Conservation (phyloP, 2,797 vertebrate species). For the Cirrhinus mrigala region DNA sequence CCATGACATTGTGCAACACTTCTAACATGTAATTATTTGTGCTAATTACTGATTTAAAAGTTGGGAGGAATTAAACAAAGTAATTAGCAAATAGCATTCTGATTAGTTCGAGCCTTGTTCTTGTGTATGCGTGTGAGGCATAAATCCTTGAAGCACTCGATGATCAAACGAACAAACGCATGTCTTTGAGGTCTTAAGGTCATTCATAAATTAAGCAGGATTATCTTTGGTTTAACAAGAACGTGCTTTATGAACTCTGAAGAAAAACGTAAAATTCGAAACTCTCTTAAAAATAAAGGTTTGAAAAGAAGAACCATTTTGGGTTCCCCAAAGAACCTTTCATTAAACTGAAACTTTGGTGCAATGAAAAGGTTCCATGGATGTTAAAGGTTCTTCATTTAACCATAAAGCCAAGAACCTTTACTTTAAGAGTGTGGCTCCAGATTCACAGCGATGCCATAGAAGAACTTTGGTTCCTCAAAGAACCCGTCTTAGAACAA, state of each 20-base stretch:
- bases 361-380: no score
- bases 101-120: constrained; percentile 44
- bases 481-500: no score
- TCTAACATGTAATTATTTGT: constrained; percentile 64
- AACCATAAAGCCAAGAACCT: no score
- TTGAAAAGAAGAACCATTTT: neutral
- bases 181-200: constrained; percentile 21
- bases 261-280: no score
- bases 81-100: constrained; percentile 55
- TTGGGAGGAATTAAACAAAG: constrained; percentile 52
- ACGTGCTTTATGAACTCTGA: neutral
- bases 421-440: no score
- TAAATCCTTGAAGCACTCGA: constrained; percentile 19
- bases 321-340: neutral
- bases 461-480: no score
- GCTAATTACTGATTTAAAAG: constrained; percentile 66
- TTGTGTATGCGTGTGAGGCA: constrained; percentile 24
- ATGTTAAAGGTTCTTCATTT: no score
- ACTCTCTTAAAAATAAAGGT: neutral
- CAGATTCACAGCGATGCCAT: no score
- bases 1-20: constrained; percentile 30
- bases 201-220: constrained; percentile 1
- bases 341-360: no score
- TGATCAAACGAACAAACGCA: constrained; percentile 3
- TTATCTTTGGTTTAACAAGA: neutral